Conservation (phyloP, 1,140 invertebrate species). For the Uloborus diversus region DNA sequence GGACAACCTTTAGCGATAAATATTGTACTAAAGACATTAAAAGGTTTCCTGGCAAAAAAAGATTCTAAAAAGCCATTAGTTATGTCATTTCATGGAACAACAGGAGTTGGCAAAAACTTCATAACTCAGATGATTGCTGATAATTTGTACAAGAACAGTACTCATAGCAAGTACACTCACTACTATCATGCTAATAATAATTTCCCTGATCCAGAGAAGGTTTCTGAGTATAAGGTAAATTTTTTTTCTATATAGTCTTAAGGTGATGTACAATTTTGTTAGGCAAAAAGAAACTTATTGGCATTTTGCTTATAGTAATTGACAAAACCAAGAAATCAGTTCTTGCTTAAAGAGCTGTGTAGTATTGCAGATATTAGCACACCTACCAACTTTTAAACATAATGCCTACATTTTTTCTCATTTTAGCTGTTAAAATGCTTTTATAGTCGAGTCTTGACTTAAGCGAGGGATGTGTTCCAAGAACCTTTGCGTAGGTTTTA, state of each 20-base stretch:
- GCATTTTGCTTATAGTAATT: background rate
- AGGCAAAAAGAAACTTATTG: background rate
- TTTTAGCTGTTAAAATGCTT: no score
- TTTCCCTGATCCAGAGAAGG: slow-evolving; percentile 72
- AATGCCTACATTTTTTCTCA: no score
- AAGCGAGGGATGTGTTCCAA: no score
- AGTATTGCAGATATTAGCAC: no score
- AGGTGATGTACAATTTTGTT: background rate
- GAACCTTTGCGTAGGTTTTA: no score
- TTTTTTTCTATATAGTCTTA: background rate
- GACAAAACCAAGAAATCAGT: no score
- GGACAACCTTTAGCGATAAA: slow-evolving; percentile 66
- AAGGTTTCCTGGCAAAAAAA: slow-evolving; percentile 62
- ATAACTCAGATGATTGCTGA: slow-evolving; percentile 82
- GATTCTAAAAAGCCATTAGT: slow-evolving; percentile 66
- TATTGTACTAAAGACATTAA: slow-evolving; percentile 60
- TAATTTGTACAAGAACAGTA: slow-evolving; percentile 77
- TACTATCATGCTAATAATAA: slow-evolving; percentile 81
- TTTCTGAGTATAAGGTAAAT: slow-evolving; percentile 69
- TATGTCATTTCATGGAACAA: slow-evolving; percentile 75
- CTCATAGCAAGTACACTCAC: slow-evolving; percentile 81
- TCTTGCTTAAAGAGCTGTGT: no score
- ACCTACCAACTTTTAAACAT: no score
- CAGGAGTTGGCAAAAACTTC: slow-evolving; percentile 88
- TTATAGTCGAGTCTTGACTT: no score